Conservation (phyloP, 2,113 vertebrate genomes). For the Podiceps cristatus region DNA sequence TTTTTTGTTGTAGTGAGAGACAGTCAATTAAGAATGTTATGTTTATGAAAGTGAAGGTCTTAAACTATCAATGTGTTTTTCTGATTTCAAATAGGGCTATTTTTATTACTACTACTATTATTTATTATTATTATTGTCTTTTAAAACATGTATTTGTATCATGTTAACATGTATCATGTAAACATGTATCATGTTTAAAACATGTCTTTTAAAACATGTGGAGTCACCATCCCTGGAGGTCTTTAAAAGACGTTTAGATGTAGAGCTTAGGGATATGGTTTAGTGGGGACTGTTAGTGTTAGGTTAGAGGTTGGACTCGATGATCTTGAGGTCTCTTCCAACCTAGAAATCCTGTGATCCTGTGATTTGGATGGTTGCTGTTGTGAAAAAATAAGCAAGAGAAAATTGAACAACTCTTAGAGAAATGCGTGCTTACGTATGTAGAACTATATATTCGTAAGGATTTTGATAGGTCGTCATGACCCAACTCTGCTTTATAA, state of each 20-base stretch:
- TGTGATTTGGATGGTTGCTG: background rate
- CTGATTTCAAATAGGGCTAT: background rate
- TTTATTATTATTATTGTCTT: background rate
- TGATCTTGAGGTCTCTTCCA: no score
- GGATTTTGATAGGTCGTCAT: background rate
- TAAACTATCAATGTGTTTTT: background rate
- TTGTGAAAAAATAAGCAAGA: background rate
- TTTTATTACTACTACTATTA: no score
- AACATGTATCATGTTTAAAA: no score
- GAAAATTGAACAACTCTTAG: background rate
- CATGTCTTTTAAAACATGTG: no score
- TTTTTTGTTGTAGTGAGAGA: background rate
- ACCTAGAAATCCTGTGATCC: no score
- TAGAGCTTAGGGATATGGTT: no score
- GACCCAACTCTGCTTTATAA: background rate
- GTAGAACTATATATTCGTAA: background rate
- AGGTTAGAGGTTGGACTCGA: no score
- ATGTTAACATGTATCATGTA: no score
- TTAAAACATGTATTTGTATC: background rate
- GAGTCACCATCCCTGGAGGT: no score
- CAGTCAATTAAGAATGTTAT: background rate
- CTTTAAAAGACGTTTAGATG: no score
- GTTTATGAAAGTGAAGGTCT: background rate
- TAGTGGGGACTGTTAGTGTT: no score
- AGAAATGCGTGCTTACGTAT: rapidly evolving